Conservation (phyloP, 2,797 vertebrate species). For the Lemur catta region DNA sequence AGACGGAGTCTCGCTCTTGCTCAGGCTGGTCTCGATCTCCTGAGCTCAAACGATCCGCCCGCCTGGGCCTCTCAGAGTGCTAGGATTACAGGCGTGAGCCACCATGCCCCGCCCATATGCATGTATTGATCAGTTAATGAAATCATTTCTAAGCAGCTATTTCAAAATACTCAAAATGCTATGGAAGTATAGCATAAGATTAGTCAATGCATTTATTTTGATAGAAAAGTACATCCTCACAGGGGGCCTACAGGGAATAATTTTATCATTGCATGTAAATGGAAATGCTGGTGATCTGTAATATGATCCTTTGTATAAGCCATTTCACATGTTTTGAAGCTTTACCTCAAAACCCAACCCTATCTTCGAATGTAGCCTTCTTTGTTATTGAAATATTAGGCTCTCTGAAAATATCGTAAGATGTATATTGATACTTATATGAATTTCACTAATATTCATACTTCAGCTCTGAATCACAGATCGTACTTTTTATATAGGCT, state of each 20-base stretch:
- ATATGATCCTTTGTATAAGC: neutral
- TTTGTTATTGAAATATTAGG: neutral
- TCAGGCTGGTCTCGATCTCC: too few relatives aligned
- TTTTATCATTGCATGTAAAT: neutral
- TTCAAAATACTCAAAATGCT: too few relatives aligned
- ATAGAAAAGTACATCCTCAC: neutral
- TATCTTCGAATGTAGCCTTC: neutral
- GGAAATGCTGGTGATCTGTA: neutral
- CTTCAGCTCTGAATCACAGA: neutral
- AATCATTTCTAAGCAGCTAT: too few relatives aligned
- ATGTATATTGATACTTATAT: neutral
- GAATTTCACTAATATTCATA: neutral
- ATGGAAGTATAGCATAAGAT: too few relatives aligned
- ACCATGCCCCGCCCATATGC: too few relatives aligned
- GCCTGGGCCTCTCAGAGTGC: too few relatives aligned
- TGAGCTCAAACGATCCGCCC: too few relatives aligned
- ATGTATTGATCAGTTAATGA: too few relatives aligned
- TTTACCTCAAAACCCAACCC: conserved; percentile 4
- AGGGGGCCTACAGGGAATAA: neutral
- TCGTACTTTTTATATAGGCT: neutral
- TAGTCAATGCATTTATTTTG: neutral
- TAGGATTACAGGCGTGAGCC: too few relatives aligned
- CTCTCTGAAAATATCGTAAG: neutral
- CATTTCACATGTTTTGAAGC: conserved; percentile 4
- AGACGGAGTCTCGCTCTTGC: too few relatives aligned